These are phyloP conservation scores for Zapornia atra DNA, from an alignment of 2,113 vertebrate genomes.

Conservation along the genomic window DNA sequence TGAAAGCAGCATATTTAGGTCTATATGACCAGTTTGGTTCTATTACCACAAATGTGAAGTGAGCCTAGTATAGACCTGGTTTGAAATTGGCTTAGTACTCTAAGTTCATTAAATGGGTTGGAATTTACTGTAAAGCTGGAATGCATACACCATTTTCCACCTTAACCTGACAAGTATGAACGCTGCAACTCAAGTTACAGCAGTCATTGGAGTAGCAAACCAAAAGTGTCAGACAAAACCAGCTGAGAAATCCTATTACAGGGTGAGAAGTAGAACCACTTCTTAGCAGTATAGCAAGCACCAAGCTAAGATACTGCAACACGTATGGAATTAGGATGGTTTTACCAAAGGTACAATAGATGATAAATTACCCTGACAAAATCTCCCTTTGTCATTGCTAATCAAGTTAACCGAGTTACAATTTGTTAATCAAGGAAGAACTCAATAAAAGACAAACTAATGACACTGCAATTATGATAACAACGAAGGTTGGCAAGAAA, in stretches of 20 bases:
- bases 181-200: neutral
- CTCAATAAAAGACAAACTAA: constrained; percentile 69
- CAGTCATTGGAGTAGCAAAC: neutral
- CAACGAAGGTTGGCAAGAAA: constrained; percentile 63
- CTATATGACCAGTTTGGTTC: neutral
- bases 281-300: constrained; percentile 52
- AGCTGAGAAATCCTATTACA: neutral
- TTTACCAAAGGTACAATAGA: constrained; percentile 67
- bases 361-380: constrained; percentile 65
- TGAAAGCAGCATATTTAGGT: neutral
- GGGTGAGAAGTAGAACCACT: constrained; percentile 33
- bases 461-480: constrained; percentile 67
- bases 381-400: constrained; percentile 69
- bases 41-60: neutral
- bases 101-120: neutral
- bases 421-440: constrained; percentile 73
- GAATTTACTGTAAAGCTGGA: neutral
- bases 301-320: constrained; percentile 36
- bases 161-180: neutral
- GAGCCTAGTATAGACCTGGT: neutral
- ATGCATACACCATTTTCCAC: neutral
- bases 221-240: neutral
- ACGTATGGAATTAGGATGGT: constrained; percentile 43
- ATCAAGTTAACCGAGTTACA: constrained; percentile 65
- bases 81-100: neutral